These are phyloP conservation scores for Raja brachyura DNA, from an alignment of 2,113 vertebrate species.

Conservation along the genomic window DNA sequence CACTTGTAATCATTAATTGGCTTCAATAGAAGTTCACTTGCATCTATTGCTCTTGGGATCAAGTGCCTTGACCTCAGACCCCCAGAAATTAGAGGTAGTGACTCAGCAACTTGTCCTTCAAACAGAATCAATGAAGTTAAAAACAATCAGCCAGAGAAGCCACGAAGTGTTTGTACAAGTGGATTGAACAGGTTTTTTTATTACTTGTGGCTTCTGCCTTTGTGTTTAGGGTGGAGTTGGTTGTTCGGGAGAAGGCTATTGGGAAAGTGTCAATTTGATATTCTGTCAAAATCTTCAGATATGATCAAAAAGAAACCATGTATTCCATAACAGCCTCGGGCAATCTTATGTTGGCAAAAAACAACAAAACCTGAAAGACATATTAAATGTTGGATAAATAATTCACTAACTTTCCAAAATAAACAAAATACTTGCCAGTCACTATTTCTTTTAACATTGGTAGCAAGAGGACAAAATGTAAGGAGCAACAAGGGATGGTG, in stretches of 20 bases:
- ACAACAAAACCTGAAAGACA: slow-evolving; percentile 71
- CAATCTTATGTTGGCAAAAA: slow-evolving; percentile 64
- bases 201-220: neutral
- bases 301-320: slow-evolving; percentile 73
- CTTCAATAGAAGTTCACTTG: slow-evolving; percentile 18
- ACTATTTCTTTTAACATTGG: neutral
- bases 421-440: slow-evolving; percentile 35
- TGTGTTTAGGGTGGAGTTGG: neutral
- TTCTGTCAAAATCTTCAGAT: slow-evolving; percentile 49
- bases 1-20: slow-evolving; percentile 38
- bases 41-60: slow-evolving; percentile 23
- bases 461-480: neutral
- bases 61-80: neutral
- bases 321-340: slow-evolving; percentile 65
- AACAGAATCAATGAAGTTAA: slow-evolving; percentile 14
- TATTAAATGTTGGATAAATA: slow-evolving; percentile 69
- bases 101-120: slow-evolving; percentile 29
- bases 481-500: neutral
- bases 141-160: neutral
- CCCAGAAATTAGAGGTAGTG: slow-evolving; percentile 5
- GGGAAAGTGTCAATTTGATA: slow-evolving; percentile 12
- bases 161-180: neutral
- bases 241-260: neutral
- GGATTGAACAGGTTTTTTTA: neutral
- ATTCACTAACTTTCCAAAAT: slow-evolving; percentile 35